Evolutionary conservation across 1,140 invertebrate genomes (phyloP).

Genomic region (Cotesia chilonis): DNA sequence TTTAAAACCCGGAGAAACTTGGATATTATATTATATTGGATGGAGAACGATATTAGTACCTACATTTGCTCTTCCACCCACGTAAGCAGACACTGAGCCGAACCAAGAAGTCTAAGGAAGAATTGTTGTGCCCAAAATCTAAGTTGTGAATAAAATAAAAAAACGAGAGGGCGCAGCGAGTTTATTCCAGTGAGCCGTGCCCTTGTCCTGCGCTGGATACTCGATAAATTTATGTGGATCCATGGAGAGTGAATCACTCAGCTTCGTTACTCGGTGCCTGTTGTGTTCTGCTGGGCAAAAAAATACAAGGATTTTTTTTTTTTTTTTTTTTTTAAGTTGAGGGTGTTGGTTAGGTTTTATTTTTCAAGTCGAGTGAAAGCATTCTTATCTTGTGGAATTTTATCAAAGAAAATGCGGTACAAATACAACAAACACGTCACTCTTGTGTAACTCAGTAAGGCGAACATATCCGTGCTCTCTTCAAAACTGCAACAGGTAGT

Average conservation of each 20-base stretch:
- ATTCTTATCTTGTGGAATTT: background rate
- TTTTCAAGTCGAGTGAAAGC: background rate
- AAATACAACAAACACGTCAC: background rate
- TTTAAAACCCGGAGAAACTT: slow-evolving; percentile 27
- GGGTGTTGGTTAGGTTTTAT: no score
- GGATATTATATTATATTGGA: slow-evolving; percentile 37
- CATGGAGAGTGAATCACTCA: slow-evolving; percentile 29
- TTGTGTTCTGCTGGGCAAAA: background rate
- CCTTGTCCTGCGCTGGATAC: slow-evolving; percentile 27
- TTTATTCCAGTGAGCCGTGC: slow-evolving; percentile 13
- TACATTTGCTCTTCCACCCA: background rate
- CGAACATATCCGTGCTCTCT: slow-evolving; percentile 24
- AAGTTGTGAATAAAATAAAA: no score
- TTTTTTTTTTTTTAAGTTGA: background rate
- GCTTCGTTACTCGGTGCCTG: background rate
- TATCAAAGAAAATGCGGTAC: background rate
- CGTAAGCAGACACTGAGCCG: no score
- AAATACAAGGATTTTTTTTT: background rate
- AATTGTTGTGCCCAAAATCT: background rate
- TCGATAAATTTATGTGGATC: slow-evolving; percentile 32
- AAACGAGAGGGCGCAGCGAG: slow-evolving; percentile 18
- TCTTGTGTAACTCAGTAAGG: slow-evolving; percentile 25
- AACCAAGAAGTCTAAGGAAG: slow-evolving; percentile 5
- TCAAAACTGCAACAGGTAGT: slow-evolving; percentile 33
- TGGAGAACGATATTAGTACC: slow-evolving; percentile 22